Evolutionary conservation across 2,888 invertebrate genomes (phyloP).

Genomic region (Lobophora halterata): DNA sequence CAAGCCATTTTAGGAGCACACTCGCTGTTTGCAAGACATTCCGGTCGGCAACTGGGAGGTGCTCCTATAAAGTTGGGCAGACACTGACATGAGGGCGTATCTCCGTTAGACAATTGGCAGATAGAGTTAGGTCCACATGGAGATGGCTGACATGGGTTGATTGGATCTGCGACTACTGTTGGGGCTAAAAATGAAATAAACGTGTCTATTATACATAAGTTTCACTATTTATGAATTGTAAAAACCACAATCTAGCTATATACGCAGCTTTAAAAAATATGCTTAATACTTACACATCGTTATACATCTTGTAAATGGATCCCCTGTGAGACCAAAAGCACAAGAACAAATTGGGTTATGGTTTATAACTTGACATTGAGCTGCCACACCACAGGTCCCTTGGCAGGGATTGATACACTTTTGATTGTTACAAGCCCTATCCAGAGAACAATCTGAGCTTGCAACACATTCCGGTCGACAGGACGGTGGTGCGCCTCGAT

Average conservation of each 20-base stretch:
- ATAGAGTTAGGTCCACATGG: constrained; percentile 88
- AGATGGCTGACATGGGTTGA: constrained; percentile 86
- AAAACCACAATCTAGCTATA: background rate
- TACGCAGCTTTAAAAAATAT: background rate
- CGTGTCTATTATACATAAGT: background rate
- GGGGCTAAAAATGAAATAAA: constrained; percentile 43
- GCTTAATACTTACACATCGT: constrained; percentile 65
- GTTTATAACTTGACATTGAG: constrained; percentile 87
- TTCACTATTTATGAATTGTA: background rate
- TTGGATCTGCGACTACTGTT: constrained; percentile 48
- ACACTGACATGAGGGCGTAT: constrained; percentile 86
- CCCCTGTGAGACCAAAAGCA: constrained; percentile 82
- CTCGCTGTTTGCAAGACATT: constrained; percentile 87
- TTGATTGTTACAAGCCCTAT: constrained; percentile 85
- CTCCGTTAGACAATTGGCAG: constrained; percentile 79
- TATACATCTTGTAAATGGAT: constrained; percentile 84
- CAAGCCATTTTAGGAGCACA: constrained; percentile 85
- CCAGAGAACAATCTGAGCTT: constrained; percentile 86
- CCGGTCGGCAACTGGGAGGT: constrained; percentile 87
- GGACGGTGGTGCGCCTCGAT: constrained; percentile 84
- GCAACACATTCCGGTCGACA: constrained; percentile 87
- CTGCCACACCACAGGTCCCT: constrained; percentile 88
- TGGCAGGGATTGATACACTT: constrained; percentile 88
- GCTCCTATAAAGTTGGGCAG: constrained; percentile 84
- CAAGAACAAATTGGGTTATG: constrained; percentile 89